Conservation (phyloP, 2,888 invertebrate species). For the Acleris laterana region DNA sequence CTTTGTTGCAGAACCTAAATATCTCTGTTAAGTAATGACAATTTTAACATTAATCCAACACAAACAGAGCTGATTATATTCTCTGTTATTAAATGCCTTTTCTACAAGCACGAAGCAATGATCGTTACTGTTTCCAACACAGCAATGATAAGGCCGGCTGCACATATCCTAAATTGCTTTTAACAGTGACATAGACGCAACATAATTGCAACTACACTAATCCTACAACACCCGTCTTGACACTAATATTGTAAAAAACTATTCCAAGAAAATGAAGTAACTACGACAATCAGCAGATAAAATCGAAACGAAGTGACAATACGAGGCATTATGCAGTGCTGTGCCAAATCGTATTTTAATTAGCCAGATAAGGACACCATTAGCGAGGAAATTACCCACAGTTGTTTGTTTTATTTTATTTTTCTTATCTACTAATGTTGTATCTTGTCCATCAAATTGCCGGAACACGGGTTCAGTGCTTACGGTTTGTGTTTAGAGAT, state of each 20-base stretch:
- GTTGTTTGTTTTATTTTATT: slow-evolving; percentile 75
- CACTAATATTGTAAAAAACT: slow-evolving; percentile 36
- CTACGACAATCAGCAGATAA: slow-evolving; percentile 60
- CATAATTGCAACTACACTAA: too few relatives aligned
- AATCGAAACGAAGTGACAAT: slow-evolving; percentile 71
- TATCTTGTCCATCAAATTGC: slow-evolving; percentile 73
- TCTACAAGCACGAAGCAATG: too few relatives aligned
- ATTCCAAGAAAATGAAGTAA: slow-evolving; percentile 51
- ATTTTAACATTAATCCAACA: too few relatives aligned
- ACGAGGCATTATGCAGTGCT: slow-evolving; percentile 42
- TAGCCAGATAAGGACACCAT: slow-evolving; percentile 76
- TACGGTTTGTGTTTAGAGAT: not conserved
- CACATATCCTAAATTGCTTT: too few relatives aligned
- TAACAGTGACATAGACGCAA: too few relatives aligned
- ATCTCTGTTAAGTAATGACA: too few relatives aligned
- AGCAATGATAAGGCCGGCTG: too few relatives aligned
- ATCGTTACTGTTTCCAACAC: too few relatives aligned
- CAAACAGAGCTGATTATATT: too few relatives aligned
- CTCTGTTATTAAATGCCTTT: too few relatives aligned
- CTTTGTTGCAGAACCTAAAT: too few relatives aligned
- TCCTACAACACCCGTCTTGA: slow-evolving; percentile 7
- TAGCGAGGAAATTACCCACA: slow-evolving; percentile 77
- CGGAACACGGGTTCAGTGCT: slow-evolving; percentile 51
- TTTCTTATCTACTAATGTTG: slow-evolving; percentile 74
- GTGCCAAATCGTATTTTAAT: slow-evolving; percentile 83